These are phyloP conservation scores for Pseudoips prasinana DNA, from an alignment of 2,888 invertebrate species.

Conservation along the genomic window DNA sequence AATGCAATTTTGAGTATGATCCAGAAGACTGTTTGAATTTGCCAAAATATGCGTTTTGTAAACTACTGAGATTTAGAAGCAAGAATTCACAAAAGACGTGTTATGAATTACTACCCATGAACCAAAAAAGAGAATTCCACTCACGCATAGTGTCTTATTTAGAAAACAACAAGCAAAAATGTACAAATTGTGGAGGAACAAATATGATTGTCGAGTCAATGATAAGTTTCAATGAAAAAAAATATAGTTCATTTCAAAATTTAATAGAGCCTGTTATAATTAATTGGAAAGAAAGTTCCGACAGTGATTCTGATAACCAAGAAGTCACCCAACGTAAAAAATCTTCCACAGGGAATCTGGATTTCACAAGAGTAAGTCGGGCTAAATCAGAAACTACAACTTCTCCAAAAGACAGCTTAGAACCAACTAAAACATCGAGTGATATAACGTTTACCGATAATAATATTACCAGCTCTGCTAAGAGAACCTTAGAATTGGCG, in stretches of 20 bases:
- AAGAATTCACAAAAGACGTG: constrained; percentile 73
- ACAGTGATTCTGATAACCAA: constrained; percentile 6
- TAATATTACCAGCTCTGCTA: constrained; percentile 8
- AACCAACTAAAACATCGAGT: constrained; percentile 15
- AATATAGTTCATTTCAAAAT: background rate
- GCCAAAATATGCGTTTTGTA: constrained; percentile 81
- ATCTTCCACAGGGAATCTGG: constrained; percentile 3
- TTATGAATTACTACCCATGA: constrained; percentile 77
- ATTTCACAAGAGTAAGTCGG: background rate
- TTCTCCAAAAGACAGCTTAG: constrained; percentile 3
- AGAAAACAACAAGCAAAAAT: constrained; percentile 74
- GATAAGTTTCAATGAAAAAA: constrained; percentile 26
- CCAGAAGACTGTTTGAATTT: constrained; percentile 52
- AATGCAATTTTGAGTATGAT: constrained; percentile 65
- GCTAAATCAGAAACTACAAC: constrained; percentile 13
- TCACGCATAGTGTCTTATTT: constrained; percentile 72
- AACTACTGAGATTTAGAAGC: constrained; percentile 79
- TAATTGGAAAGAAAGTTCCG: constrained; percentile 7
- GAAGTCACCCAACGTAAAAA: constrained; percentile 1
- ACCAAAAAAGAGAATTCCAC: constrained; percentile 82
- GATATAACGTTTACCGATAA: constrained; percentile 11
- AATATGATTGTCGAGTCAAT: constrained; percentile 59
- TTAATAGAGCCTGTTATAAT: background rate
- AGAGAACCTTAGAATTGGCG: constrained; percentile 30
- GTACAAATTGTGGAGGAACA: constrained; percentile 72